Base-by-base conservation (phyloP, 2,888 invertebrate genomes). In the Lepidonotus clava region DNA sequence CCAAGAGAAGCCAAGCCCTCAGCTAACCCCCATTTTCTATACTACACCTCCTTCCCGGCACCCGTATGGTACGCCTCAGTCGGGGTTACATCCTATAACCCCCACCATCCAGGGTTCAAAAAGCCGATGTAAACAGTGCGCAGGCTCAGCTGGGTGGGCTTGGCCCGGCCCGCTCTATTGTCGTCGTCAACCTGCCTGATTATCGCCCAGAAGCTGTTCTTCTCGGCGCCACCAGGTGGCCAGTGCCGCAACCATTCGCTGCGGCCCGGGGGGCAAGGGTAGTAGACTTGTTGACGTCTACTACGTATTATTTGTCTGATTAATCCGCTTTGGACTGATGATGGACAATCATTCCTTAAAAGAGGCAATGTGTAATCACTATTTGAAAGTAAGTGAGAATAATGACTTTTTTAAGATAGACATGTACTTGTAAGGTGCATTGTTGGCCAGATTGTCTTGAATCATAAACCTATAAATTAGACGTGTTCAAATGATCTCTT, bases 71-170 rank as follows among this genome's bases (percentile, higher is more conserved):
- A 46, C 46, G 46, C 46, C 46, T 46, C 18, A 18, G 46, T 18
- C 8, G 53, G 53, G 21, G 2, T n/a, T 1, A 53, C 53, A 53
- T 18, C 53, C 53, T 53, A 2, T 11, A 4, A 53, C 53, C 53
- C 53, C 53, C 53, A n/a, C 53, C 61, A 61, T 11, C 24, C 61
- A 4, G 28, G 61, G 61, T 61, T 61, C 61, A n/a, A 61, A 61
- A 61, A 61, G 61, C 61, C 61, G 24, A 61, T 61, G 61, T 61
- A 61, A 61, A 61, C 61, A 61, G 28, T 4, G 28, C 24, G 61
- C 61, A 2, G 1, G 61, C 61, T 24, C 61, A 61, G 61, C 61
- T 61, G 61, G 61, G 61, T 11, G 61, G 56, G 56, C 56, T 11
- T n/a, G 5, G 8, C 21, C 5, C 11, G n/a, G 14, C 56, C 8